Evolutionary conservation across 2,888 invertebrate genomes (phyloP).

Genomic region (Lasioglossum marginatum): DNA sequence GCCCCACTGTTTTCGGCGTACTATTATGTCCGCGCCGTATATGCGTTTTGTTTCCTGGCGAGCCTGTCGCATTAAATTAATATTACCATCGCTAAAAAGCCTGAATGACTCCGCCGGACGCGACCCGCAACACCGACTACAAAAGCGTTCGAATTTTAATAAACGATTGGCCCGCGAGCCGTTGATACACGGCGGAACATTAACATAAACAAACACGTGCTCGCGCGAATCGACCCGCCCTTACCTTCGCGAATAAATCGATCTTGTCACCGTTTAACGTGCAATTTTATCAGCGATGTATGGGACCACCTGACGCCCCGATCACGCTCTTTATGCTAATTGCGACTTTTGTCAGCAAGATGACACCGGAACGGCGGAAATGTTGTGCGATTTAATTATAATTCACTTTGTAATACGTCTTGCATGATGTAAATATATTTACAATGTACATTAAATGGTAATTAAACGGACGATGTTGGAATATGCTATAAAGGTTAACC

Average conservation of each 20-base stretch:
- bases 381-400: not conserved
- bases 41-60: constrained; percentile 29
- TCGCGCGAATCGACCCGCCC: not conserved
- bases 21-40: constrained; percentile 36
- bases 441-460: not conserved
- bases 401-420: not conserved
- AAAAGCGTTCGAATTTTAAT: constrained; percentile 48
- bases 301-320: not conserved
- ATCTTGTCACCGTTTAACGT: constrained; percentile 3
- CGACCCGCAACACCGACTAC: not conserved
- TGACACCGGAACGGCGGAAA: not conserved
- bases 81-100: constrained; percentile 43
- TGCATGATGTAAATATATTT: not conserved
- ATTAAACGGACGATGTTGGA: not conserved
- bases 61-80: constrained; percentile 53
- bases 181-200: constrained; percentile 3
- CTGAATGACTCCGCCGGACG: not conserved
- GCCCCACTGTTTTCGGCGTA: constrained; percentile 49
- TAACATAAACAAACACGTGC: constrained; percentile 25
- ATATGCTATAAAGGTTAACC: not conserved
- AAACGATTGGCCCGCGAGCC: constrained; percentile 4
- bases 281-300: constrained; percentile 12
- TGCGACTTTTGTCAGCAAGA: not conserved
- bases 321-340: not conserved
- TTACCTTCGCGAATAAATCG: constrained; percentile 28